These are phyloP conservation scores for Sarcophaga subvicina DNA, from an alignment of 2,888 invertebrate species.

Conservation along the genomic window DNA sequence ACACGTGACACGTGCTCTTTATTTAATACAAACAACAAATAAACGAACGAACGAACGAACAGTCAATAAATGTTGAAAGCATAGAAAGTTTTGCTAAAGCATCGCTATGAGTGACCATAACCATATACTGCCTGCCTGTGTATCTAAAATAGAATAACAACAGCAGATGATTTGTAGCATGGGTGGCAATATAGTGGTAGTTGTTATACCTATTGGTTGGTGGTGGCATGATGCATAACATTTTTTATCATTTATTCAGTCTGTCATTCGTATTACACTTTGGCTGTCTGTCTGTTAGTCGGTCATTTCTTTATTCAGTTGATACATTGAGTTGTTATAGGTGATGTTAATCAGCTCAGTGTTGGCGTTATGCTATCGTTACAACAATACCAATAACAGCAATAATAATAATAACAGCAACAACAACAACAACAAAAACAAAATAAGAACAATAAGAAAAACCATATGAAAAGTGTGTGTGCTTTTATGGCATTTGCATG, in stretches of 20 bases:
- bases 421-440: neutral
- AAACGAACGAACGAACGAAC: conserved; percentile 1
- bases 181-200: neutral
- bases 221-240: conserved; percentile 17
- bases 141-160: conserved; percentile 2
- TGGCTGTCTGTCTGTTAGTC: conserved; percentile 25
- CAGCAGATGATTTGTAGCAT: neutral
- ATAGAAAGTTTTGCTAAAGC: conserved; percentile 5
- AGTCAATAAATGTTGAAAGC: neutral
- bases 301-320: conserved; percentile 17
- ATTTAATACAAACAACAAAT: conserved; percentile 50
- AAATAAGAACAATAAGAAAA: conserved; percentile 19
- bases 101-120: conserved; percentile 26
- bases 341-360: conserved; percentile 52
- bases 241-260: conserved; percentile 13
- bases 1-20: conserved; percentile 63
- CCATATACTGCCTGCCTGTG: neutral
- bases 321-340: conserved; percentile 43
- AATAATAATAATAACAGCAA: neutral
- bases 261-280: conserved; percentile 9
- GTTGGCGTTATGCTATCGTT: conserved; percentile 15
- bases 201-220: neutral
- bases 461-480: neutral
- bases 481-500: conserved; percentile 10
- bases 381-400: conserved; percentile 10